Percentiles rank a stretch among this genome's conserved stretches.
Evolutionary conservation across 1,140 invertebrate species (phyloP).

Genomic region (Hyles vespertilio): DNA sequence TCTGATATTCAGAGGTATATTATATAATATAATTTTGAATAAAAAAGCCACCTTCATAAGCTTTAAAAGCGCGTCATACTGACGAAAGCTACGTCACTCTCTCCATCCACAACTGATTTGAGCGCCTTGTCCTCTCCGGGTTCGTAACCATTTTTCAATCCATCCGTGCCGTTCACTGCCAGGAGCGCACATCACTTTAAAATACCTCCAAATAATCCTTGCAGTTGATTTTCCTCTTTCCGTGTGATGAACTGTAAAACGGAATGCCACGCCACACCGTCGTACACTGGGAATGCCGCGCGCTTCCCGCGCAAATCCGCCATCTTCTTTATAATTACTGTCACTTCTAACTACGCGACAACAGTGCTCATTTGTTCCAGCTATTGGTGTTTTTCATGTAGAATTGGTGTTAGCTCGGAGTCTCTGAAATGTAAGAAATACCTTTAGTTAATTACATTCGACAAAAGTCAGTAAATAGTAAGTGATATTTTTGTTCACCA

Average conservation of each 20-base stretch:
- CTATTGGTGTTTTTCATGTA: constrained; percentile 79
- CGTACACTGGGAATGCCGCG: constrained; percentile 82
- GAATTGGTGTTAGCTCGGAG: constrained; percentile 79
- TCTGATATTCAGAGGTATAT: too few relatives aligned
- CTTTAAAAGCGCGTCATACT: constrained; percentile 82
- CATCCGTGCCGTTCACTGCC: constrained; percentile 42
- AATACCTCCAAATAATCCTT: constrained; percentile 77
- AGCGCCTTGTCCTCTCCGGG: constrained; percentile 80
- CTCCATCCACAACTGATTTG: constrained; percentile 85
- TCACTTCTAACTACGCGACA: constrained; percentile 83
- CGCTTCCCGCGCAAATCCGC: constrained; percentile 80
- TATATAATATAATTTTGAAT: too few relatives aligned
- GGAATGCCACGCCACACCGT: constrained; percentile 80
- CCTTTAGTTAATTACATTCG: too few relatives aligned
- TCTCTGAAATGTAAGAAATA: constrained; percentile 55
- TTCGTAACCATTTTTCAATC: constrained; percentile 37
- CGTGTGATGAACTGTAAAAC: constrained; percentile 76
- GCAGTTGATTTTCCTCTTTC: constrained; percentile 63
- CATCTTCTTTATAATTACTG: constrained; percentile 76
- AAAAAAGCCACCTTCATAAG: constrained; percentile 73
- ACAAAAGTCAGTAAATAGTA: too few relatives aligned
- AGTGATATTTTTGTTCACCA: too few relatives aligned
- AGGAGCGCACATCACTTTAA: constrained; percentile 79
- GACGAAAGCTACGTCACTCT: constrained; percentile 91
- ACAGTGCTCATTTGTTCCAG: constrained; percentile 79